Base-by-base conservation (phyloP, 1,140 invertebrate genomes). In the Condylostylus longicornis region DNA sequence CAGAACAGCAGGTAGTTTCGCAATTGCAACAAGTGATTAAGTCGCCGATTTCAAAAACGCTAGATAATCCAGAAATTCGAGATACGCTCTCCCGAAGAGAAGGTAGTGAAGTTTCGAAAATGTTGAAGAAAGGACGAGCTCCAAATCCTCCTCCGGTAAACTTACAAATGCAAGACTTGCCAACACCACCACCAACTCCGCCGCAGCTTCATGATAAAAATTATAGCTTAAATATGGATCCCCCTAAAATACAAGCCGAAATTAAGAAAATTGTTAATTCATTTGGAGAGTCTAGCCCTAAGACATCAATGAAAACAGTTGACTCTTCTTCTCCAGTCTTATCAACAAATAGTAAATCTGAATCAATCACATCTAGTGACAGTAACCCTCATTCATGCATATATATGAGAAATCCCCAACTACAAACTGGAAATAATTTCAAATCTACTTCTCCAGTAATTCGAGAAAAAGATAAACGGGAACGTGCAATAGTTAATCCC, bases 401-500 rank as follows among this genome's bases (percentile, higher is more conserved):
- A n/a, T n/a, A n/a, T n/a, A n/a, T n/a, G n/a, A n/a, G n/a, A n/a
- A n/a, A n/a, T n/a, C n/a, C n/a, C n/a, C n/a, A n/a, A n/a, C n/a
- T n/a, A n/a, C n/a, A n/a, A n/a, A n/a, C n/a, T n/a, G n/a, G n/a
- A n/a, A n/a, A n/a, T n/a, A n/a, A n/a, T n/a, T n/a, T n/a, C n/a
- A n/a, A n/a, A n/a, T 71, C 71, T 0, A 72, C 75, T 44, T 72
- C 72, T 2, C 77, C 77, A 0, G 75, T 79, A 2, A 74, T 79
- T 3, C 65, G 76, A 5, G 78, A 81, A 47, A 77, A 79, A 48
- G 78, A 81, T 41, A 82, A 82, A 50, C 61, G 76, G 6, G 77
- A 77, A 40, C 62, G 75, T 32, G 75, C 76, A 2, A 73, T 71
- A 7, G 72, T 72, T 31, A 75, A 72, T 52, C 71, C 71, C n/a